Evolutionary conservation across 37 sponge, comb jelly and placozoan genomes (phyloP), one percentile per base, ranked within the genome.

Genomic region (Ephydatia muelleri): DNA sequence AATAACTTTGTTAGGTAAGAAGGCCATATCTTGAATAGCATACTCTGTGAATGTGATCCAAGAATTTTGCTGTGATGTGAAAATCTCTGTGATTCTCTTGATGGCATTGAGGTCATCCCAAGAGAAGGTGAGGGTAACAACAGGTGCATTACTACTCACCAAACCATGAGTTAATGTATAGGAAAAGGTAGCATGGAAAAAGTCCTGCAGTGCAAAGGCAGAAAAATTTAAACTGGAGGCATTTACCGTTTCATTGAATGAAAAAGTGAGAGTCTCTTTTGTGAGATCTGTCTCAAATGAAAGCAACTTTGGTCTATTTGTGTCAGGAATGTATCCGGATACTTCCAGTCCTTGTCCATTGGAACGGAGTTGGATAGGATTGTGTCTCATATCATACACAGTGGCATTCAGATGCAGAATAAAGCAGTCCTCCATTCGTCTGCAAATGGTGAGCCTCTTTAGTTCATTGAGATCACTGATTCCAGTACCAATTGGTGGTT

Each of bases 161-260:
- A 26, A 81, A 0, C 94, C 92, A 70, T 65, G 81, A 49, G 97
- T 96, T 31, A 96, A 91, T 29, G 85, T 91, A 75, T 94, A 96
- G 70, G 68, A 57, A 74, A 73, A 85, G 25, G 84, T 84, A 0
- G 76, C 88, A 33, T 92, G 83, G 80, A 96, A 96, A 90, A 96
- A 96, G 79, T 96, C 97, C 82, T 96, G 97, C n/a, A 96, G 86
- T 13, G 88, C 89, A 68, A 94, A 89, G 23, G 94, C 97, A 72
- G 92, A 72, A 79, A 89, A 87, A 69, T 87, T 89, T 49, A 96
- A 75, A 72, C 90, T 94, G 13, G 91, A 82, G 12, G 91, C 86
- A 72, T 96, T 89, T n/a, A 96, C 94, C 14, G 97, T 96, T 81
- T 96, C 97, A 66, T 81, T 82, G 80, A 94, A 96, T 8, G 94